phyloP scores from a whole-genome alignment of 2,113 vertebrate genomes.

The Pogonocichla stellata region DNA sequence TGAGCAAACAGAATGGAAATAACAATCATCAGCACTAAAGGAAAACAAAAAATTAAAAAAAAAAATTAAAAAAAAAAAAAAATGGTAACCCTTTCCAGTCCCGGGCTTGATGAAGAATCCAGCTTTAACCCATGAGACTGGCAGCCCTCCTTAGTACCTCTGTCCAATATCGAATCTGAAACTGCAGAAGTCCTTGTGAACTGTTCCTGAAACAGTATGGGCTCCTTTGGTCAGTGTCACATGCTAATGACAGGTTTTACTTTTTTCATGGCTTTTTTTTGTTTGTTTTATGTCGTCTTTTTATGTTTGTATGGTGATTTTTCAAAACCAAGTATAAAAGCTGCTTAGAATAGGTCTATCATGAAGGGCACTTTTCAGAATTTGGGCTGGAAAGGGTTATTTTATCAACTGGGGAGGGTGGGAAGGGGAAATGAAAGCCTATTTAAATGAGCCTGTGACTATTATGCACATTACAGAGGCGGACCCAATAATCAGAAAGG shows the following conservation, averaged over 20 bases:
- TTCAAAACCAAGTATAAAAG: slow-evolving; percentile 79
- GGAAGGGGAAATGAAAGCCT: slow-evolving; percentile 73
- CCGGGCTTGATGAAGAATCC: slow-evolving; percentile 67
- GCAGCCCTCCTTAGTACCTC: slow-evolving; percentile 79
- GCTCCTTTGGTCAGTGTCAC: slow-evolving; percentile 75
- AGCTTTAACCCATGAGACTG: slow-evolving; percentile 64
- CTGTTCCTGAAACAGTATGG: slow-evolving; percentile 79
- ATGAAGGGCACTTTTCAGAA: slow-evolving; percentile 86
- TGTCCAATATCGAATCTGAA: slow-evolving; percentile 70
- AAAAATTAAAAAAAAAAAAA: not conserved
- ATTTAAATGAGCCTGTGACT: slow-evolving; percentile 83
- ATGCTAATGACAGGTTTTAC: slow-evolving; percentile 72
- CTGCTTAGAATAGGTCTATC: slow-evolving; percentile 85
- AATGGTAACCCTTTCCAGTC: slow-evolving; percentile 71
- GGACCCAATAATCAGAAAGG: slow-evolving; percentile 70
- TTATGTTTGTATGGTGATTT: slow-evolving; percentile 74
- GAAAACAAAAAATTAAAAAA: not conserved
- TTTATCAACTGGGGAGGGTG: slow-evolving; percentile 66
- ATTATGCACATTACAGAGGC: slow-evolving; percentile 84
- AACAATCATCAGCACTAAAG: slow-evolving; percentile 78
- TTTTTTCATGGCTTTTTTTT: slow-evolving; percentile 64
- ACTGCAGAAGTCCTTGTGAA: slow-evolving; percentile 77
- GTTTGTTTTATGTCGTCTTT: slow-evolving; percentile 70
- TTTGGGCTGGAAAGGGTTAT: slow-evolving; percentile 83
- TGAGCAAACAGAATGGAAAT: slow-evolving; percentile 39